Evolutionary conservation across 2,797 vertebrate genomes (phyloP), one percentile per base, ranked within the genome.

Genomic region (Acanthurus leucopareius): DNA sequence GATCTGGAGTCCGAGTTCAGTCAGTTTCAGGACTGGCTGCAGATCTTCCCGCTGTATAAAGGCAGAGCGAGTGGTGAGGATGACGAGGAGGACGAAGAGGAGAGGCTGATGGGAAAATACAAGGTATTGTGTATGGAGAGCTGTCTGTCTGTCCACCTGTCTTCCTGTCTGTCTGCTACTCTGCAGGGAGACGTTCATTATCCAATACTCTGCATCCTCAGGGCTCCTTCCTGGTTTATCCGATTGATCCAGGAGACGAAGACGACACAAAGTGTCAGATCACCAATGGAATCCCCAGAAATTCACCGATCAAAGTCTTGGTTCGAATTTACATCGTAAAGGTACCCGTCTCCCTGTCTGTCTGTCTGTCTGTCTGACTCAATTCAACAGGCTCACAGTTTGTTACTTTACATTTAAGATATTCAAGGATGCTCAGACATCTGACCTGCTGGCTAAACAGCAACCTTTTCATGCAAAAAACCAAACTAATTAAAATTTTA

Each of bases 211-310:
- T 78, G 6, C 69, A 14, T 66, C 54, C 53, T 13, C 82, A 98
- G 98, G 98, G 97, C 1, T 99, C 96, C 20, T 98, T 99, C 88
- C 92, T 96, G 52, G 95, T 99, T 84, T 99, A 97, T 84, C 97
- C 97, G 0, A 92, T 96, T 19, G 86, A 92, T 48, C 3, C 82
- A 19, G 94, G 87, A 35, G 93, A 95, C 0, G 85, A 86, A 58
- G 92, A 95, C 17, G 88, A 95, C 7, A 63, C 54, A 15, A 89
- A 81, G 2, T 90, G 86, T 84, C 95, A 79, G 86, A 96, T 99
- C 77, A 96, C 94, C 45, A 93, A 77, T 17, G 96, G 97, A 0
- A 86, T 98, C 75, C 98, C 97, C 63, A 96, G 95, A 88, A 99
- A 99, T 80, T 83, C 94, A 5, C 95, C 97, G 10, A 83, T 98